These are phyloP conservation scores for Pangasius krempfi DNA, from an alignment of 2,797 vertebrate species.

Conservation along the genomic window DNA sequence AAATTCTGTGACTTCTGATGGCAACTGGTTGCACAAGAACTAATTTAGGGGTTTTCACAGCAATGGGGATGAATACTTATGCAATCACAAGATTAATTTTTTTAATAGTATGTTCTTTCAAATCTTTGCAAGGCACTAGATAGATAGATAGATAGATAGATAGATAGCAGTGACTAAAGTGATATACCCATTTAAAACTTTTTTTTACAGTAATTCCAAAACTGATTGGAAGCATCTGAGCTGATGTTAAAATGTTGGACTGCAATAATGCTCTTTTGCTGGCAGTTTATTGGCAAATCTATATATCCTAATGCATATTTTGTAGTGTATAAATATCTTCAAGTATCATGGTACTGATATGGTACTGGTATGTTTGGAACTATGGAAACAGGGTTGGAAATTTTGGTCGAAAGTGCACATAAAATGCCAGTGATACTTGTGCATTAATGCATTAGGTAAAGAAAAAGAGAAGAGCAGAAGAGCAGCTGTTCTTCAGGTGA, in stretches of 20 bases:
- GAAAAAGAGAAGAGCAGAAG: constrained; percentile 13
- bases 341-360: background rate
- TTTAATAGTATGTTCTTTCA: no score
- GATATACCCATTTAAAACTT: background rate
- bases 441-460: background rate
- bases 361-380: no score
- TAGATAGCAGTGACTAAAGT: background rate
- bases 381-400: background rate
- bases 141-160: no score
- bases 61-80: background rate
- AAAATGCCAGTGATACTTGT: background rate
- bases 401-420: background rate
- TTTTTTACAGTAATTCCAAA: background rate
- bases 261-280: background rate
- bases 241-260: background rate
- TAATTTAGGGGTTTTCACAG: background rate
- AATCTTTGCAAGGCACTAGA: background rate
- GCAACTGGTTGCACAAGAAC: background rate
- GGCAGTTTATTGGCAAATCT: background rate
- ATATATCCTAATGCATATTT: background rate
- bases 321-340: background rate
- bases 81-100: no score
- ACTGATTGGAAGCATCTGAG: background rate
- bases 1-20: background rate
- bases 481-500: constrained; percentile 22